phyloP scores from a whole-genome alignment of 37 sponge, comb jelly and placozoan species.

The Aplysina aerophoba region DNA sequence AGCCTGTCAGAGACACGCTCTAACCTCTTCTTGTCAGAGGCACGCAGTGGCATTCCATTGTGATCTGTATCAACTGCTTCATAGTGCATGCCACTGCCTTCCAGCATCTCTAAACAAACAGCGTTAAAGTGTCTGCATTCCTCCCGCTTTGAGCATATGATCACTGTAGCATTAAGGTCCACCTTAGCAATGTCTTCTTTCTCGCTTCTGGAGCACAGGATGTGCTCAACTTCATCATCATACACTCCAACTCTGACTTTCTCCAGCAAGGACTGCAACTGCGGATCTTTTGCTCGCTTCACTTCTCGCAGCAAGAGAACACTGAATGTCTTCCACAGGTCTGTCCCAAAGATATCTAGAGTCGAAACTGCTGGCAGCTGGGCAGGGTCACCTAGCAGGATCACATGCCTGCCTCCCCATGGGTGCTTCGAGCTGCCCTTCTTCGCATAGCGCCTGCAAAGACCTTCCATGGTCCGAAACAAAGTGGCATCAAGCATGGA shows the following conservation, averaged over 20 bases:
- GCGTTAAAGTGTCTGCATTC: background rate
- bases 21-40: background rate
- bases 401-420: slow-evolving; percentile 3
- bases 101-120: background rate
- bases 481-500: slow-evolving; percentile 21
- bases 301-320: slow-evolving; percentile 1
- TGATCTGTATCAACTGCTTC: background rate
- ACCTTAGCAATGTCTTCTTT: background rate
- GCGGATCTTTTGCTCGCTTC: background rate
- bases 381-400: slow-evolving; percentile 27
- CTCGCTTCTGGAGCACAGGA: background rate
- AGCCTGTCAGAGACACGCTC: background rate
- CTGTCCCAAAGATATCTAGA: slow-evolving; percentile 4
- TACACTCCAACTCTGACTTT: background rate
- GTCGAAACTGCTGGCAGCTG: slow-evolving; percentile 16
- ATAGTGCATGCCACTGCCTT: background rate
- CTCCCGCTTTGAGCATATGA: slow-evolving; percentile 26
- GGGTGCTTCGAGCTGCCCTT: slow-evolving; percentile 3
- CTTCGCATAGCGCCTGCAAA: background rate
- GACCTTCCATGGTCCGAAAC: slow-evolving; percentile 14
- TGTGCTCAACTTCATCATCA: background rate
- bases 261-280: background rate
- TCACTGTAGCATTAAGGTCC: slow-evolving; percentile 17
- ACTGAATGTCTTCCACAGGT: slow-evolving; percentile 4
- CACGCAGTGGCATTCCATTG: slow-evolving; percentile 3